Conservation (phyloP, 1,140 invertebrate genomes). For the Hyphantria cunea region DNA sequence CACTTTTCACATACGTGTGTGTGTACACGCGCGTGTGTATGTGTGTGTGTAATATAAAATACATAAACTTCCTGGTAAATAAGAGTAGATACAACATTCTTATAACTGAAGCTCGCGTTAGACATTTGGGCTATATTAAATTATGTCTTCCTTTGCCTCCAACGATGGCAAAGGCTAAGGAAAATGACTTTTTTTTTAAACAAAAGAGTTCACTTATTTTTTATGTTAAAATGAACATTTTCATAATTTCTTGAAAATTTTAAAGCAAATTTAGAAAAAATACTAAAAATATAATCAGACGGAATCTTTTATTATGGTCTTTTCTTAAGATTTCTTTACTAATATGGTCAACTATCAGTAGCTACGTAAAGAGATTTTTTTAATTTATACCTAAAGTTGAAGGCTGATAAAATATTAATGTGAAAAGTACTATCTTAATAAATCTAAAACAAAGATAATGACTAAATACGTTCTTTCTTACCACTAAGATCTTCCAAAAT, state of each 20-base stretch:
- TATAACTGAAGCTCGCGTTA: constrained; percentile 58
- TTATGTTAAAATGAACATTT: too few relatives aligned
- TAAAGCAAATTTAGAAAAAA: background rate
- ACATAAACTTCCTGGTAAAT: constrained; percentile 80
- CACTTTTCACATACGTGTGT: constrained; percentile 59
- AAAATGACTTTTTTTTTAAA: constrained; percentile 59
- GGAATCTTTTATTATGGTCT: too few relatives aligned
- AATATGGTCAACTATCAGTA: too few relatives aligned
- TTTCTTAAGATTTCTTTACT: too few relatives aligned
- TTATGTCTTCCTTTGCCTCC: constrained; percentile 65
- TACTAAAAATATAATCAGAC: background rate
- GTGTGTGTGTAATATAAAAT: constrained; percentile 54
- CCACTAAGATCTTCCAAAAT: too few relatives aligned
- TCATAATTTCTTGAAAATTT: too few relatives aligned
- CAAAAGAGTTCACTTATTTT: constrained; percentile 2
- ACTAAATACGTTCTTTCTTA: too few relatives aligned
- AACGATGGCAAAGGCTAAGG: constrained; percentile 50
- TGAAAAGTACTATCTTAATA: too few relatives aligned
- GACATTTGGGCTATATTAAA: constrained; percentile 73
- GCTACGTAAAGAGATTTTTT: too few relatives aligned
- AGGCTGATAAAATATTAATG: too few relatives aligned
- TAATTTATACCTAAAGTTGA: too few relatives aligned
- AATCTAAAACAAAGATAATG: too few relatives aligned
- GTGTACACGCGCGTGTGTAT: constrained; percentile 47
- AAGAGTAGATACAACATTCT: constrained; percentile 73